phyloP scores from a whole-genome alignment of 2,888 invertebrate species.

The Parnassius mnemosyne region DNA sequence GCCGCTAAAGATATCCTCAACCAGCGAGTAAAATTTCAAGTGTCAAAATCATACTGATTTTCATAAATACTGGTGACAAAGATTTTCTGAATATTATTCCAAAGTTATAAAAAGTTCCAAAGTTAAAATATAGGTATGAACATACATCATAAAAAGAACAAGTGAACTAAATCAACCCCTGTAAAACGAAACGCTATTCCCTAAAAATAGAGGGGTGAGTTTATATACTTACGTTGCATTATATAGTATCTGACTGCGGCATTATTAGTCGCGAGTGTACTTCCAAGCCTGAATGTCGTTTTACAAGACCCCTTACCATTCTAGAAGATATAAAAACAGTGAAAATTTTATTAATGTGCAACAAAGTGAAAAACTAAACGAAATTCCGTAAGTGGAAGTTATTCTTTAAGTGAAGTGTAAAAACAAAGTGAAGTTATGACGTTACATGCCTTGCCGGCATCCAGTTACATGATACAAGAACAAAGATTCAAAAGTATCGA shows the following conservation, averaged over 20 bases:
- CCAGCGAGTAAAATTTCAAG: no score
- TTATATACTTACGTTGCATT: conserved; percentile 40
- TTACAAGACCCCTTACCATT: conserved; percentile 41
- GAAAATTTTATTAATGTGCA: conserved; percentile 49
- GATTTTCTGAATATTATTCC: no score
- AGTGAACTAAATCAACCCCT: conserved; percentile 40
- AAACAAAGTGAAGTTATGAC: conserved; percentile 75
- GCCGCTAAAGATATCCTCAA: no score
- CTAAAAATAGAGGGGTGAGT: conserved; percentile 52
- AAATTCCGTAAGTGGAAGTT: conserved; percentile 50
- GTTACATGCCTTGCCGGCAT: conserved; percentile 75
- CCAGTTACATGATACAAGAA: conserved; percentile 71
- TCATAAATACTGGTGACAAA: no score
- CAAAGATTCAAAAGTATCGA: conserved; percentile 72
- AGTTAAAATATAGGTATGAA: no score
- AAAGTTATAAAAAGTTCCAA: no score
- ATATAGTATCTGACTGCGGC: conserved; percentile 51
- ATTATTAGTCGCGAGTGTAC: conserved; percentile 51
- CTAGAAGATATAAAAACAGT: conserved; percentile 44
- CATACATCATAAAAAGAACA: no score
- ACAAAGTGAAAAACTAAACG: conserved; percentile 52
- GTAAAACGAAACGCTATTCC: conserved; percentile 39
- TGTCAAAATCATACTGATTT: no score
- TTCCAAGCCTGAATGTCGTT: conserved; percentile 70
- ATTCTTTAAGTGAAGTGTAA: conserved; percentile 55